A percentile compares a stretch with the other conserved stretches of the same genome.
Conservation (phyloP, 2,797 vertebrate genomes). For the Hemitrygon akajei region DNA sequence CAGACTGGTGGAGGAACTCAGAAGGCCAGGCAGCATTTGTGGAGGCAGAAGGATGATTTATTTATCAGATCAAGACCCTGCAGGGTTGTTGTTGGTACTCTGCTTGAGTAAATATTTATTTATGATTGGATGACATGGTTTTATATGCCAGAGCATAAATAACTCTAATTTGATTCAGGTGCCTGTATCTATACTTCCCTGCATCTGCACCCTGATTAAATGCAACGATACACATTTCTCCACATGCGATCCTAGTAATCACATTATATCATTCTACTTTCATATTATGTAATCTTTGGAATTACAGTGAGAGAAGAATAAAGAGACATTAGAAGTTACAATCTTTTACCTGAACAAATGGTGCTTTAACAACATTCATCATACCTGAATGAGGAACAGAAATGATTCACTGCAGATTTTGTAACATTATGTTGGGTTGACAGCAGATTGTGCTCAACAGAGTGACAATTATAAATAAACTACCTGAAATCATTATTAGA, state of each 20-base stretch:
- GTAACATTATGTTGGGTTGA: background rate
- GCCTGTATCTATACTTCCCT: background rate
- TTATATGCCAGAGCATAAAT: background rate
- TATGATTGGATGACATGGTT: background rate
- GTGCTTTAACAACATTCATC: background rate
- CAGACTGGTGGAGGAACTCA: no score
- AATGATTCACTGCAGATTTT: background rate
- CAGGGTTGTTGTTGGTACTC: no score
- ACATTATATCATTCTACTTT: no score
- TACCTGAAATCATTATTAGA: slow-evolving; percentile 18
- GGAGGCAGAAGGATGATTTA: no score
- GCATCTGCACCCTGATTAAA: background rate
- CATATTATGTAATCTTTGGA: no score
- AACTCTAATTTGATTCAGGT: background rate
- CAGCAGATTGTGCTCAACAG: background rate
- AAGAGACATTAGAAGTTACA: background rate
- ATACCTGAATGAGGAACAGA: background rate
- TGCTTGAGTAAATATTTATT: no score
- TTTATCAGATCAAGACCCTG: no score
- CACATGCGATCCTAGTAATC: no score
- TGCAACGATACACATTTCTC: no score
- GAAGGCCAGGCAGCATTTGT: no score
- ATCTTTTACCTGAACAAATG: background rate
- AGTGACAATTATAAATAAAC: slow-evolving; percentile 18
- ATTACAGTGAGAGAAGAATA: background rate